Conservation (phyloP, 2,113 vertebrate species). For the Lates calcarifer region DNA sequence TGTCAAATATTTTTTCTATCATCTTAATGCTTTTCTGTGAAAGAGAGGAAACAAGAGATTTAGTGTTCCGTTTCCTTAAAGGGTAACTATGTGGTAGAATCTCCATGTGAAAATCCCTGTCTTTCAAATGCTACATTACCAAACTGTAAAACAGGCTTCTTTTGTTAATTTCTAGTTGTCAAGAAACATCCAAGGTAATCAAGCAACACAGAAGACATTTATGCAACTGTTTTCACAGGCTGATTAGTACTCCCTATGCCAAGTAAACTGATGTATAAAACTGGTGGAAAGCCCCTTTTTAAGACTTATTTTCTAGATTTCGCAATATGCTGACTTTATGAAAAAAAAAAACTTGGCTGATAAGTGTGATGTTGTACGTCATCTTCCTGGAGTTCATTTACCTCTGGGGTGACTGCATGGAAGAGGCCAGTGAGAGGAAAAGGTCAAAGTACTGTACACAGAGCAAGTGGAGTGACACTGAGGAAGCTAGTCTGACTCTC, state of each 20-base stretch:
- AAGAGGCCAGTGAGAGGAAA: not conserved
- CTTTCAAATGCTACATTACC: not conserved
- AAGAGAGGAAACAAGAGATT: slow-evolving; percentile 8
- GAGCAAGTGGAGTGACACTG: not conserved
- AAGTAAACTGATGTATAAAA: too few relatives aligned
- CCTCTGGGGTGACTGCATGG: not conserved
- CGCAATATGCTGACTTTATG: too few relatives aligned
- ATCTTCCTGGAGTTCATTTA: not conserved
- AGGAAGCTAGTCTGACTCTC: not conserved
- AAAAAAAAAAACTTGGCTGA: too few relatives aligned
- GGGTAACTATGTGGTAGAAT: too few relatives aligned
- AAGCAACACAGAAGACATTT: too few relatives aligned
- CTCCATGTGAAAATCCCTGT: not conserved
- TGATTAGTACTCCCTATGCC: too few relatives aligned
- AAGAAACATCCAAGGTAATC: not conserved
- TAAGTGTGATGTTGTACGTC: not conserved
- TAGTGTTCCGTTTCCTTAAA: not conserved
- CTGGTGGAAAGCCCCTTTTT: too few relatives aligned
- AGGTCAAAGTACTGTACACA: not conserved
- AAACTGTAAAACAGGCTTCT: not conserved
- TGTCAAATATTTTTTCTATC: not conserved
- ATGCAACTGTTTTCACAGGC: too few relatives aligned
- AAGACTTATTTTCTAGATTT: too few relatives aligned
- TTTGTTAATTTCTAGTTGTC: not conserved
- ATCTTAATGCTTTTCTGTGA: not conserved